Base-by-base conservation (phyloP, 2,888 invertebrate genomes). In the Entomobrya proxima region DNA sequence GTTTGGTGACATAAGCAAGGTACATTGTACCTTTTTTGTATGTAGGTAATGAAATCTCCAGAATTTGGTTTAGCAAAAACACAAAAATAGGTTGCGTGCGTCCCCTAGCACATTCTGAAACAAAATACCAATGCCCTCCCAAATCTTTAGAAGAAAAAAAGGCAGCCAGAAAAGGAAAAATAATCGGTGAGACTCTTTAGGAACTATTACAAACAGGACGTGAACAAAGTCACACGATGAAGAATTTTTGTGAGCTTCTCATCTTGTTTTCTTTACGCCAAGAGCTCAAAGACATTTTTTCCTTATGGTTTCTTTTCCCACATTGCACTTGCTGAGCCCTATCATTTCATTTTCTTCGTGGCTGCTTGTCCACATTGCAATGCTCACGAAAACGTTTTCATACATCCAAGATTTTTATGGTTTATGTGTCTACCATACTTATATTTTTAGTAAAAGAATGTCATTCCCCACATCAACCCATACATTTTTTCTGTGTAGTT, bases 401-500 rank as follows among this genome's bases (percentile, higher is more conserved):
- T 83, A 64, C 37, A 52, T 11, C n/a, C 24, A 74, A 64, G 82
- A 83, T 83, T 83, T 79, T 76, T 83, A 82, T 82, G n/a, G 75
- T 44, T 75, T 75, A 75, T 82, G 64, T 81, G 74, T 64, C 50
- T 67, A 1, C 47, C 32, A 50, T 47, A 50, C 74, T n/a, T 80
- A 30, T 58, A 72, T 79, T 27, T 30, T 58, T 24, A 30, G 24
- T 18, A 69, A n/a, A n/a, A 52, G n/a, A 69, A 69, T 80, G 80
- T 61, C 81, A 74, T 61, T 81, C 30, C 50, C 47, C 47, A 52
- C 40, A 69, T 61, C 30, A 24, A 61, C 72, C 44, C 13, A 47
- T 18, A 55, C 15, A 55, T 55, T n/a, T n/a, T n/a, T n/a, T n/a
- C n/a, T n/a, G n/a, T n/a, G n/a, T 47, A 47, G 15, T 11, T 3